Evolutionary conservation across 1,140 invertebrate genomes (phyloP), one percentile per base, ranked within the genome.

Genomic region (Calephelis nemesis): DNA sequence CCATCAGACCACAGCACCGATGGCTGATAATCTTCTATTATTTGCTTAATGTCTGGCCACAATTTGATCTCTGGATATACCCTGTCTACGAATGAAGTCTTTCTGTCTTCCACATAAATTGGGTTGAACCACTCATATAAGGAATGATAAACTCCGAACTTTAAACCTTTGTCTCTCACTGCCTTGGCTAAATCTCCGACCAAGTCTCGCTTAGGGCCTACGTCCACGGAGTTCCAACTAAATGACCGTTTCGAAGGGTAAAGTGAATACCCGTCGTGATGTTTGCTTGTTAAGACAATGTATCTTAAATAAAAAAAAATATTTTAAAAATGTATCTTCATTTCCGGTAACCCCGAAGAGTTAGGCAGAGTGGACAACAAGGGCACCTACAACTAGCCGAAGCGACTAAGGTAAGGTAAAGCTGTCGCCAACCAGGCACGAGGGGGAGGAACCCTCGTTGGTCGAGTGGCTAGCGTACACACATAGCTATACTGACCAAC

Each of bases 1-100:
- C 98, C 98, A 89, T 99, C 98, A 0, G 97, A 97, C 98, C 98
- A 99, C 15, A 99, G 87, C 0, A 99, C 91, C 65, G 98, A 97
- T 0, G 98, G 98, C 70, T 96, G 87, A 84, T 99, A 99, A 58
- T 92, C 92, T 42, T 96, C 89, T 0, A 97, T 90, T 54, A 97
- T 78, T 77, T 97, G 96, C 49, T 94, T 91, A 68, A 97, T 91
- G 87, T 97, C 96, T 0, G 96, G 96, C 49, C 95, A 88, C 10
- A 95, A 91, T 90, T 97, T 97, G 2, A 93, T 84, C 4, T 92
- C 86, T 0, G 95, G 94, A 83, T 95, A 98, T 47, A 92, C 81
- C 10, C 94, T 92, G 6, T 95, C 95, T 39, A 91, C 92, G 74
- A 95, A 97, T 60, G 95, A 93, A 52, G 93, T 94, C 1, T 80